A percentile compares a stretch with the other conserved stretches of the same genome.
Evolutionary conservation across 2,888 invertebrate genomes (phyloP).

Genomic region (Lymantria monacha): DNA sequence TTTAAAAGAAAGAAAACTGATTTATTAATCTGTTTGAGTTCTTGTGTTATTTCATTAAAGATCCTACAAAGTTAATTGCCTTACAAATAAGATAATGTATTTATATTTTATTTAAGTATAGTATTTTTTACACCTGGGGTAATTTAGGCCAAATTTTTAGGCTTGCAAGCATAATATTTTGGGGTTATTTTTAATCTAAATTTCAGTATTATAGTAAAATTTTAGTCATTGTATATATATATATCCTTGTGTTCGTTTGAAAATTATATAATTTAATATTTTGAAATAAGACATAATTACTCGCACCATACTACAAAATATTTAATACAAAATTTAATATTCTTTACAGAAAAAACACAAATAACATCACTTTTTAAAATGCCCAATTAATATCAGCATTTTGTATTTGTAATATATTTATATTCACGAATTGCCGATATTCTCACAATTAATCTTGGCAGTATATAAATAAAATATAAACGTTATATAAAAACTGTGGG

Average conservation of each 20-base stretch:
- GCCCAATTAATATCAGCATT: slow-evolving; percentile 14
- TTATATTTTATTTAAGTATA: no score
- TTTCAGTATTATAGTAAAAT: slow-evolving; percentile 55
- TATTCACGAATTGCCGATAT: no score
- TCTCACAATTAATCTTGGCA: no score
- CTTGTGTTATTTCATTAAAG: no score
- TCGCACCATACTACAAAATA: slow-evolving; percentile 2
- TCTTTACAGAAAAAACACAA: not conserved
- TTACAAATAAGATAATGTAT: no score
- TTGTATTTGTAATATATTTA: slow-evolving; percentile 19
- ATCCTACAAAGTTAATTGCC: no score
- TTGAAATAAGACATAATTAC: slow-evolving; percentile 25
- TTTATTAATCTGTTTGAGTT: no score
- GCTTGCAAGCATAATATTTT: not conserved
- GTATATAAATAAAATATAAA: not conserved
- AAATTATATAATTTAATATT: slow-evolving; percentile 25
- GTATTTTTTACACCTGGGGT: no score
- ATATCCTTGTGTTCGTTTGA: slow-evolving; percentile 34
- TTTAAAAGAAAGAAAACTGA: no score
- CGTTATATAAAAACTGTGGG: slow-evolving; percentile 14
- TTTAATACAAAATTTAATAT: not conserved
- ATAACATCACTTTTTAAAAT: not conserved
- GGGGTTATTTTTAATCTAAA: not conserved
- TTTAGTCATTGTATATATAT: slow-evolving; percentile 69
- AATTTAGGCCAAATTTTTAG: not conserved